phyloP scores from a whole-genome alignment of 2,888 invertebrate species.

The Chalcis sispes region DNA sequence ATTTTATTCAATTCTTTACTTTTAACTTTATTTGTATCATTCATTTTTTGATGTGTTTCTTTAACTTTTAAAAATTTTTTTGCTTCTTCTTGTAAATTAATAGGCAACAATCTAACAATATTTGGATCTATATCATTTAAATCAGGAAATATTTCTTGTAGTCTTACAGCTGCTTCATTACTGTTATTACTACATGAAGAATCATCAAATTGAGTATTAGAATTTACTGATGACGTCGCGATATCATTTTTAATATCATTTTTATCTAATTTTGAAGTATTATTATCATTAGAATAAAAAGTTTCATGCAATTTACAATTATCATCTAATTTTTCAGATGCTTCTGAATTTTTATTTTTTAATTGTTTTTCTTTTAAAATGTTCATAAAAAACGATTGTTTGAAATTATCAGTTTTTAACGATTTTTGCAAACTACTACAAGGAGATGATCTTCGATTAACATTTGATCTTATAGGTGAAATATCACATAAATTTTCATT shows the following conservation, averaged over 20 bases:
- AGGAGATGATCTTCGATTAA: constrained; percentile 48
- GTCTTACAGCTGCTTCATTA: constrained; percentile 52
- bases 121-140: constrained; percentile 73
- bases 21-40: constrained; percentile 54
- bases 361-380: constrained; percentile 63
- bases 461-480: neutral
- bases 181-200: neutral
- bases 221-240: no score
- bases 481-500: neutral
- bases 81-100: constrained; percentile 71
- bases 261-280: neutral
- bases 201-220: neutral
- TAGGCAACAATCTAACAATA: constrained; percentile 73
- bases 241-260: neutral
- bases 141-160: constrained; percentile 76
- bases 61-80: constrained; percentile 61
- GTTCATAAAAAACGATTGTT: constrained; percentile 72
- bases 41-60: constrained; percentile 22
- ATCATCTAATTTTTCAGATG: neutral
- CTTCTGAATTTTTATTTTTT: constrained; percentile 17
- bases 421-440: constrained; percentile 51
- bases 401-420: constrained; percentile 64
- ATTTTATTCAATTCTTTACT: constrained; percentile 55
- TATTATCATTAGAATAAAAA: no score
- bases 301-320: no score